Evolutionary conservation across 1,140 invertebrate genomes (phyloP), one percentile per base, ranked within the genome.

Genomic region (Parapsyche elsis): DNA sequence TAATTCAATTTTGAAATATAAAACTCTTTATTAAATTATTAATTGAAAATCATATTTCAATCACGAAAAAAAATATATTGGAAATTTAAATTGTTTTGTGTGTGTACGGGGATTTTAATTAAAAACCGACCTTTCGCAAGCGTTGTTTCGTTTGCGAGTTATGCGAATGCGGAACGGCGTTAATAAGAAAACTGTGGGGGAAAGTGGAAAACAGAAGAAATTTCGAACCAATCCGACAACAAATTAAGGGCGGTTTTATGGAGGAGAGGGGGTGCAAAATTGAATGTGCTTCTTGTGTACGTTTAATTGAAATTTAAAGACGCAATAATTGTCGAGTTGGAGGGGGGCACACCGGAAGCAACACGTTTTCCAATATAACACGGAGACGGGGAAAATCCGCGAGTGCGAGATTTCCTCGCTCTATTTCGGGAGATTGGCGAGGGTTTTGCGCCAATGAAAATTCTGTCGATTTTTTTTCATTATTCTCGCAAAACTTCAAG

Each of bases 301-400:
- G 61, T 81, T 81, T 81, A 81, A 81, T 78, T 81, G 80, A 81
- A 81, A 81, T 81, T 81, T 74, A 59, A 81, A 71, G 45, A 76
- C 24, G 70, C 71, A 77, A 81, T 78, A 78, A 81, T 81, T 75
- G 76, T 53, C 71, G 64, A 14, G 23, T 14, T 16, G 49, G 49
- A 12, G 49, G 16, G 49, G 16, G 49, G 10, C 10, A 53, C 49
- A 4, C 49, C 49, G 30, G 30, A 38, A 38, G 30, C 30, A 38
- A 38, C 30, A 38, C 30, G 30, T 38, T 38, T 38, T 38, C 30
- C 30, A 38, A 38, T 38, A 38, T 38, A 38, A 38, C 7, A 38
- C 30, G 7, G 30, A 7, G 2, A 1, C 7, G 30, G 30, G 30
- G 30, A 38, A 38, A 38, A 38, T 38, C 30, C 30, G 30, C 30